These are phyloP conservation scores for Cephalopterus ornatus DNA, from an alignment of 2,113 vertebrate species.

Conservation along the genomic window DNA sequence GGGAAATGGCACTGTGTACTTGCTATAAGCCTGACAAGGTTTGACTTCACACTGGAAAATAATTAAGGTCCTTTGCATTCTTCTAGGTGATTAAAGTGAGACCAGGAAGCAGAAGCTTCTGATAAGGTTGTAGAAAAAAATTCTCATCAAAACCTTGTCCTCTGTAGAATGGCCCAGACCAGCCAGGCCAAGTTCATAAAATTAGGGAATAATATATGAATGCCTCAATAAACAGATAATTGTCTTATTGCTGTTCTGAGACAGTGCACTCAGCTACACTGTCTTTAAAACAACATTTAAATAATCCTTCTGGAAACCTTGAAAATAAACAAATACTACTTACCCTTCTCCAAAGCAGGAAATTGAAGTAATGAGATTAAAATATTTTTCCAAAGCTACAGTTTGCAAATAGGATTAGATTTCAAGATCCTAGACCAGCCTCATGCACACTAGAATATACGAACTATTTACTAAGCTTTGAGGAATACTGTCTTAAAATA, in stretches of 20 bases:
- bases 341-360: constrained; percentile 28
- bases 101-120: neutral
- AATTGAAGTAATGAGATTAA: constrained; percentile 42
- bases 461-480: neutral
- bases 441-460: neutral
- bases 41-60: neutral
- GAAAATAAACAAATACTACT: constrained; percentile 7
- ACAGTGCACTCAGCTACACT: neutral
- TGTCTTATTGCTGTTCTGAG: neutral
- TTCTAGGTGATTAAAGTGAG: neutral
- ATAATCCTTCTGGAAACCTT: neutral
- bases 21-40: neutral
- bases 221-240: neutral
- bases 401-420: constrained; percentile 27
- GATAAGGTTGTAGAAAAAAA: neutral
- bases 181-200: neutral
- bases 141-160: neutral
- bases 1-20: neutral
- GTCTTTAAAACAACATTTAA: constrained; percentile 1
- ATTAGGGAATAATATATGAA: neutral
- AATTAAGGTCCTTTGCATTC: neutral
- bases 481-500: neutral
- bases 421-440: neutral
- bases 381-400: constrained; percentile 10
- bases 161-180: neutral